phyloP scores from a whole-genome alignment of 53 echinoderm and acorn worm species.

The Stichopus horrens region DNA sequence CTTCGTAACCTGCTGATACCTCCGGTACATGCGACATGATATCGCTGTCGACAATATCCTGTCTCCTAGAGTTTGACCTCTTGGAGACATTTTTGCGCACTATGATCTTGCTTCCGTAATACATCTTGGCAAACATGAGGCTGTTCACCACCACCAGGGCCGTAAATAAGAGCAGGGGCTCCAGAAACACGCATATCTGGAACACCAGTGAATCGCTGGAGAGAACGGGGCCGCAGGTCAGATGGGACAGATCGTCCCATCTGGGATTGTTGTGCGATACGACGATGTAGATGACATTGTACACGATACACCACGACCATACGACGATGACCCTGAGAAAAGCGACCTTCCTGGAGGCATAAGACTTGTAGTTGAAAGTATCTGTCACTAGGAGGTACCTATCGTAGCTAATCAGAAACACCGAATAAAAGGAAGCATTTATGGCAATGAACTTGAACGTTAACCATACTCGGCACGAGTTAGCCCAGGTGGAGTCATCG shows the following conservation, averaged over 20 bases:
- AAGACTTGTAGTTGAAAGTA: slow-evolving; percentile 26
- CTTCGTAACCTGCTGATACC: not conserved
- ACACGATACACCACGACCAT: slow-evolving; percentile 31
- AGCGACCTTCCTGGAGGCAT: slow-evolving; percentile 5
- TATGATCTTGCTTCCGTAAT: not conserved
- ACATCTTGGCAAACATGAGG: slow-evolving; percentile 28
- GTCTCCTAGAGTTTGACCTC: not conserved
- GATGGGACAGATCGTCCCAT: slow-evolving; percentile 14
- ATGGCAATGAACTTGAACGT: slow-evolving; percentile 18
- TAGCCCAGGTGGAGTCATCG: not conserved
- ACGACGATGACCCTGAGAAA: not conserved
- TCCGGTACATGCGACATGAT: slow-evolving; percentile 3
- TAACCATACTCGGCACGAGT: slow-evolving; percentile 8
- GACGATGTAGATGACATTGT: slow-evolving; percentile 25
- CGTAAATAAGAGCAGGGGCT: slow-evolving; percentile 18
- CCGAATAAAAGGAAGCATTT: slow-evolving; percentile 34
- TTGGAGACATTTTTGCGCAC: slow-evolving; percentile 7
- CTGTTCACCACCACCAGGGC: slow-evolving; percentile 16
- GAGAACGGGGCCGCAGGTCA: slow-evolving; percentile 35
- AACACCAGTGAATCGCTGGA: not conserved
- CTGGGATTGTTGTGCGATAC: slow-evolving; percentile 19
- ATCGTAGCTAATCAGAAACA: slow-evolving; percentile 32
- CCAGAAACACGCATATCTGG: slow-evolving; percentile 29
- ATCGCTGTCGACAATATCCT: slow-evolving; percentile 10
- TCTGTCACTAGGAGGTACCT: slow-evolving; percentile 37